Base-by-base conservation (phyloP, 1,140 invertebrate genomes). In the Heliothis subflexa region DNA sequence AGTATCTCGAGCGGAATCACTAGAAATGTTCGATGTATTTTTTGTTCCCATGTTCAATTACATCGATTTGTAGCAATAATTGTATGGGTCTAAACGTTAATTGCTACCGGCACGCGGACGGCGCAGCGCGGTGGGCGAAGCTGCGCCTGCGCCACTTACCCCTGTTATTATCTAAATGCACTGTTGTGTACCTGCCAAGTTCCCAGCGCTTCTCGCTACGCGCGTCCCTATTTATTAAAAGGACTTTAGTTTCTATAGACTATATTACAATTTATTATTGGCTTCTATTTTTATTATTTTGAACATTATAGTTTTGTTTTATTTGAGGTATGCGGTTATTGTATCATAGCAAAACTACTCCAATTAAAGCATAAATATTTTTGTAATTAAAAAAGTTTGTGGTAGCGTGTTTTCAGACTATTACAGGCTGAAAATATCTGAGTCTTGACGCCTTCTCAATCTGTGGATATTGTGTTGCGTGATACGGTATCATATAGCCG, bases 151-250 rank as follows among this genome's bases (percentile, higher is more conserved):
- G 83, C 84, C 85, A 82, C 59, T 61, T 79, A 79, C 86, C 84
- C 88, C 81, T 83, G 79, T 85, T 82, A 85, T 88, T 85, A 85
- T 85, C 80, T 82, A 80, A 82, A 79, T 78, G 78, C 81, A 82
- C 71, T 68, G 78, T 16, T 61, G 77, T 72, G 33, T 78, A 78
- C 77, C 68, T 78, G 76, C 75, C 75, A 77, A 64, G 73, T 57
- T 78, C 62, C 76, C 76, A 68, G 75, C 75, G 47, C 12, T 68
- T 49, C 33, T 49, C 18, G 64, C 40, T 47, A 62, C 16, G 28
- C 54, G 33, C n/a, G 57, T 59, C 47, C n/a, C 62, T 75, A 75
- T 59, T 73, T 59, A 54, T 52, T 25, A 64, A 40, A 40, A 64
- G 61, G 45, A 45, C 61, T 64, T 64, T 64, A 47, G 10, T 14